phyloP scores from a whole-genome alignment of 1,140 invertebrate genomes.

The Drosophila lacertosa region DNA sequence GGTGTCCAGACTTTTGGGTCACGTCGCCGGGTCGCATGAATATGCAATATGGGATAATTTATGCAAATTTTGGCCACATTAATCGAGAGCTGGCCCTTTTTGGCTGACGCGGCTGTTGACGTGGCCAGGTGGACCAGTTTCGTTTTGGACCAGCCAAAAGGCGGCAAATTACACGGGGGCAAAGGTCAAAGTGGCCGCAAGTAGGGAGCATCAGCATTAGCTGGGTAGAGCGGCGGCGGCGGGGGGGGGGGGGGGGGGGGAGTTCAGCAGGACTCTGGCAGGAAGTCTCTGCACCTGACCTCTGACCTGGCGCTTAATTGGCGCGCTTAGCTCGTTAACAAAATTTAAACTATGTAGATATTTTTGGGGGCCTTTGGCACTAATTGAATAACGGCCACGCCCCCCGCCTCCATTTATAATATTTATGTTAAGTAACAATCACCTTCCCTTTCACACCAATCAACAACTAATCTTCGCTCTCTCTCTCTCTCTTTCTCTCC shows the following conservation, averaged over 20 bases:
- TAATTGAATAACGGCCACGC: constrained; percentile 69
- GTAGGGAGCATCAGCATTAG: constrained; percentile 54
- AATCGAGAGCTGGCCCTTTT: constrained; percentile 79
- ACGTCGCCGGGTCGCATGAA: constrained; percentile 75
- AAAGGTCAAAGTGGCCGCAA: constrained; percentile 60
- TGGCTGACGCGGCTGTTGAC: too few species aligned
- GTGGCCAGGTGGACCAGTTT: too few species aligned
- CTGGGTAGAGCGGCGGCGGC: neutral
- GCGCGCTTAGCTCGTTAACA: constrained; percentile 79
- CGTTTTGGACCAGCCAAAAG: too few species aligned
- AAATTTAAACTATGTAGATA: constrained; percentile 73
- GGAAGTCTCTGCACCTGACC: constrained; percentile 1
- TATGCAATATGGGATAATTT: constrained; percentile 84
- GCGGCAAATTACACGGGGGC: constrained; percentile 60
- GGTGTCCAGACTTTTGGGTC: constrained; percentile 48
- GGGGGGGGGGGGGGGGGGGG: neutral
- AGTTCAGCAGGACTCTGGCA: neutral
- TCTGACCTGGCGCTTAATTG: constrained; percentile 64
- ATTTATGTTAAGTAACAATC: constrained; percentile 37
- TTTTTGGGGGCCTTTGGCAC: constrained; percentile 48
- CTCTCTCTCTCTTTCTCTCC: neutral
- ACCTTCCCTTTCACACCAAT: constrained; percentile 1
- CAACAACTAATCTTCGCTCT: too few species aligned
- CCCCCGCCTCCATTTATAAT: constrained; percentile 1
- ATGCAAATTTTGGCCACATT: constrained; percentile 83